Evolutionary conservation across 2,113 vertebrate genomes (phyloP), one percentile per base, ranked within the genome.

Genomic region (Pithys albifrons): DNA sequence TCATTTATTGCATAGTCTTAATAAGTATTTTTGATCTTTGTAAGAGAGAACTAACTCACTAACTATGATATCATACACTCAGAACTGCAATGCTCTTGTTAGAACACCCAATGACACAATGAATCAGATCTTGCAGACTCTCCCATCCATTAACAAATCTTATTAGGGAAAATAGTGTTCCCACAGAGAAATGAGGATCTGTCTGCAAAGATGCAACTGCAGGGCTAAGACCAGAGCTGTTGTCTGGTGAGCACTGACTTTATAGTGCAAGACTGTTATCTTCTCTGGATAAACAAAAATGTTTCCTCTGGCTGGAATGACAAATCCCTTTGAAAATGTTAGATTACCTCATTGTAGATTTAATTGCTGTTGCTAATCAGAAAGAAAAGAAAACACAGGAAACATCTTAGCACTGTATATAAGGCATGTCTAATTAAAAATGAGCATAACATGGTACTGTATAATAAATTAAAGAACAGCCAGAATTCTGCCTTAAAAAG

Each of bases 341-440:
- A 93, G 48, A 93, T 66, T 89, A 93, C 29, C 52, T 92, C 83
- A 92, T 27, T 57, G 71, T 23, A 95, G 70, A 76, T 93, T 90
- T 95, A 92, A 93, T 94, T 97, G 71, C 84, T 78, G 62, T 72
- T 85, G 62, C 66, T 94, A 89, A 85, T 95, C 87, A 93, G 89
- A 75, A 91, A 88, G 72, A 92, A 86, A 78, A 59, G 48, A 88
- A 91, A 94, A 82, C 52, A 95, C 19, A 83, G 81, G 66, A 95
- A 89, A 94, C 28, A 80, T 43, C 41, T 90, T 70, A 77, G 82
- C 88, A 84, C 25, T 86, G 28, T 1, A 0, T 62, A 74, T 41
- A n/a, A 81, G 62, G 43, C 65, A 78, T 0, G 0, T 55, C 18
- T 71, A 77, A 92, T 84, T 80, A 49, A 54, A 71, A 73, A 66